Conservation (phyloP, 2,888 invertebrate species). For the Nephrotoma flavescens region DNA sequence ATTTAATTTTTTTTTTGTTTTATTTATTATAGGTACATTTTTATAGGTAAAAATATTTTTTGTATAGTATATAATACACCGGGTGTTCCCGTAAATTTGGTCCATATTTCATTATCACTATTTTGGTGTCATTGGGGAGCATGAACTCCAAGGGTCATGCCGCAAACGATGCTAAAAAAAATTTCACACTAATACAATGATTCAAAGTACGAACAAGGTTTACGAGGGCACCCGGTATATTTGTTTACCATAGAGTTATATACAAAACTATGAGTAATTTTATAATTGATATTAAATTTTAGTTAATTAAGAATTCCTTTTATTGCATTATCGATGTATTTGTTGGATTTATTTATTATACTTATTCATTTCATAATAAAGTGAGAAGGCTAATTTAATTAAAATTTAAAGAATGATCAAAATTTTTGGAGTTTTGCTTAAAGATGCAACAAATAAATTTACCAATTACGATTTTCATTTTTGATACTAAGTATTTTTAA, state of each 20-base stretch:
- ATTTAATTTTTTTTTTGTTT: neutral
- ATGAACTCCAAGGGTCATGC: too few species aligned
- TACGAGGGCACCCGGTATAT: too few species aligned
- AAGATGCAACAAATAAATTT: neutral
- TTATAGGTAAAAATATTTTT: neutral
- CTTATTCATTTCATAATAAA: neutral
- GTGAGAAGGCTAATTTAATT: neutral
- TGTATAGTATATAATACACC: too few species aligned
- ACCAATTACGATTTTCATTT: neutral
- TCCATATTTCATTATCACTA: too few species aligned
- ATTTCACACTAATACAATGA: too few species aligned
- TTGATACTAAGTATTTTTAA: neutral
- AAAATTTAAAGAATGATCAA: neutral
- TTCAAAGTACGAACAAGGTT: too few species aligned
- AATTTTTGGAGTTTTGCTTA: neutral
- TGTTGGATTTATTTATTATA: neutral
- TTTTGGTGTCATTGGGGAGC: too few species aligned
- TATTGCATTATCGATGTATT: constrained; percentile 5
- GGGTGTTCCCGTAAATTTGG: too few species aligned
- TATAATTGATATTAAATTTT: neutral
- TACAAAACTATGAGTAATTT: constrained; percentile 4
- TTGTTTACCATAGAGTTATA: neutral
- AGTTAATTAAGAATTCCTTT: constrained; percentile 2
- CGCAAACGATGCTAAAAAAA: too few species aligned
- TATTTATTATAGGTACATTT: neutral